phyloP scores from a whole-genome alignment of 2,888 invertebrate genomes.

The Anthoptus insignis region DNA sequence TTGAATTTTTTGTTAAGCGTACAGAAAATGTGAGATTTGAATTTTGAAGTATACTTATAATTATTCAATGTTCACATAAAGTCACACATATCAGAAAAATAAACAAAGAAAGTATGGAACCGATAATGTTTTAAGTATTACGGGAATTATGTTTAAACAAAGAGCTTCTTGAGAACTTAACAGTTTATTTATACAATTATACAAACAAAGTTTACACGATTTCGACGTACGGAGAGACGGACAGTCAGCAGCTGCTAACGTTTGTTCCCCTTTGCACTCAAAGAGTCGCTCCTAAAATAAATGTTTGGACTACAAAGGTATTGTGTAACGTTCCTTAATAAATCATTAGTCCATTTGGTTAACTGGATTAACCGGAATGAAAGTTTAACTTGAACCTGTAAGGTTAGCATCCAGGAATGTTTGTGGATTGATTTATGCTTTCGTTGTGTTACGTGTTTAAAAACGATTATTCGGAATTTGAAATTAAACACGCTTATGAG shows the following conservation, averaged over 20 bases:
- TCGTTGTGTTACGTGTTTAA: constrained; percentile 1
- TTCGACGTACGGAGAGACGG: constrained; percentile 45
- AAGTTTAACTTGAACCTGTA: constrained; percentile 32
- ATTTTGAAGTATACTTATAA: too few species aligned
- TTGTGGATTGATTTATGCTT: constrained; percentile 24
- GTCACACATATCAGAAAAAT: neutral
- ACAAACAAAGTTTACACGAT: constrained; percentile 32
- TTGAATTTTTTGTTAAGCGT: too few species aligned
- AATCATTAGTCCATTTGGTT: constrained; percentile 32
- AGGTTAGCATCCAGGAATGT: constrained; percentile 23
- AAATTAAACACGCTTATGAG: neutral
- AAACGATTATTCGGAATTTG: constrained; percentile 21
- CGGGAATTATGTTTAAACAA: constrained; percentile 51
- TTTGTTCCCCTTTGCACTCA: constrained; percentile 45
- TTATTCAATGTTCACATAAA: too few species aligned
- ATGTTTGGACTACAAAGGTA: constrained; percentile 37
- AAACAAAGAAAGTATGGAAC: neutral
- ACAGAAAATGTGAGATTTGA: too few species aligned
- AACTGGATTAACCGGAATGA: constrained; percentile 20
- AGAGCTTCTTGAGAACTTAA: constrained; percentile 43
- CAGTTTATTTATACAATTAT: constrained; percentile 47
- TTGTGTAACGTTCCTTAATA: constrained; percentile 32
- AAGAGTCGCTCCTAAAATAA: constrained; percentile 28
- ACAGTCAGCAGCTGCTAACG: constrained; percentile 52
- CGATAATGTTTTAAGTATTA: constrained; percentile 19